Percentiles rank a stretch among this genome's conserved stretches.
Evolutionary conservation across 2,888 invertebrate species (phyloP).

Genomic region (Pachydiplax longipennis): DNA sequence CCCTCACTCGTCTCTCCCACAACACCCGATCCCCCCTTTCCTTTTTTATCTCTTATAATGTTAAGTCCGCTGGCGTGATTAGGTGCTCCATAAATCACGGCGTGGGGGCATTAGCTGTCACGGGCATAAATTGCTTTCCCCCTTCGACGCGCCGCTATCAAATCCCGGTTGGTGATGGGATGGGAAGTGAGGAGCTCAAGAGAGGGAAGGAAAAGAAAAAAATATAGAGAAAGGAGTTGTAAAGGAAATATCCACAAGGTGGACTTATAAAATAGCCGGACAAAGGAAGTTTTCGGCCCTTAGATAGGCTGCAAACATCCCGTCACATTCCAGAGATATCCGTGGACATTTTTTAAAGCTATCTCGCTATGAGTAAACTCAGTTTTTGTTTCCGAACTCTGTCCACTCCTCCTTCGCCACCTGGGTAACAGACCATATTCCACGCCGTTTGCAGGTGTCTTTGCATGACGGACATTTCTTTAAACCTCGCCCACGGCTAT

Average conservation of each 20-base stretch:
- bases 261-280: neutral
- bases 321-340: neutral
- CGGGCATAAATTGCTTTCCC: slow-evolving; percentile 48
- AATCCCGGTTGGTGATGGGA: neutral
- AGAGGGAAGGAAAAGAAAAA: neutral
- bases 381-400: neutral
- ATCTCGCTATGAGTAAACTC: neutral
- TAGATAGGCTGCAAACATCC: neutral
- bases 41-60: slow-evolving; percentile 47
- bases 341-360: neutral
- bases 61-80: slow-evolving; percentile 45
- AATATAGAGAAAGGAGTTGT: neutral
- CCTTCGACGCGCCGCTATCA: slow-evolving; percentile 45
- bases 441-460: neutral
- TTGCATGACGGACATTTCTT: slow-evolving; percentile 3
- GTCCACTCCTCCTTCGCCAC: neutral
- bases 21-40: neutral
- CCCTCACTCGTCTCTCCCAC: neutral
- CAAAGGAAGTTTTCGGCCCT: neutral
- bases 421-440: neutral
- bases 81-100: slow-evolving; percentile 48
- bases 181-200: neutral
- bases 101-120: slow-evolving; percentile 47
- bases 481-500: neutral
- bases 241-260: neutral